Base-by-base conservation (phyloP, 2,888 invertebrate species). In the Eupithecia pulchellata region DNA sequence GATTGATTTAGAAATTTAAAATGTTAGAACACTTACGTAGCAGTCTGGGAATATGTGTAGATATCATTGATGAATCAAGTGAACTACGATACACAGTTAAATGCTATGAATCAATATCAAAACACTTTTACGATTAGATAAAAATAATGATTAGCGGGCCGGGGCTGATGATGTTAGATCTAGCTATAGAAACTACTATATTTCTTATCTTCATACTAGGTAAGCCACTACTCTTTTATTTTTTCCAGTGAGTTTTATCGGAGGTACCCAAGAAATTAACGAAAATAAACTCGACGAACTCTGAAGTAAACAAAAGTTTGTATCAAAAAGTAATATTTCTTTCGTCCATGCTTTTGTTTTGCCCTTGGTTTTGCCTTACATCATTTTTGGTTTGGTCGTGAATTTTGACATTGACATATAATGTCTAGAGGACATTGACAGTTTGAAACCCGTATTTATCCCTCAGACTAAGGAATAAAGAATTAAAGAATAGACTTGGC, bases 21-120 rank as follows among this genome's bases (percentile, higher is more conserved):
- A 52, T 14, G 27, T 17, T 6, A 5, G 11, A 58, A 58, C 14
- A 75, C 75, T 75, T 52, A 75, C 75, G 20, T 52, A 75, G 20
- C 4, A 69, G 47, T 61, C 47, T 58, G 13, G 32, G 52, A 66
- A 73, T 67, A 55, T 62, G 66, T 34, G 57, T 52, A 61, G 72
- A 66, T 68, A 75, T 58, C 71, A 72, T 75, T 68, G 63, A 60
- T 58, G 32, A 64, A 4, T 47, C 57, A 34, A 57, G 30, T 30
- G 17, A 67, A 36, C 67, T 58, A 30, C n/a, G 2, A 11, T 29
- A 17, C 9, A 30, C 29, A 32, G n/a, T 4, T 13, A 63, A n/a
- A 25, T 58, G 42, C 30, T 58, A 64, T 29, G 13, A 62, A 67
- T 64, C 29, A 60, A 65, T 61, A 34, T 61, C 32, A 34, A 34